Conservation (phyloP, 1,140 invertebrate species). For the Apis mellifera region Amel_HAv3.1 CM009935.2:2425501-2426000, state of each 20-base stretch:
- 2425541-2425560: no score
- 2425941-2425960: not conserved
- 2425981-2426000: not conserved
- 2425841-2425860: slow-evolving; percentile 7
- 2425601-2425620: not conserved
- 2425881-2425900: slow-evolving; percentile 4
- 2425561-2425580: no score
- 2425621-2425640: no score
- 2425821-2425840: slow-evolving; percentile 31
- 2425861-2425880: not conserved
- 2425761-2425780: slow-evolving; percentile 33
- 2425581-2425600: not conserved
- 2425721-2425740: slow-evolving; percentile 23
- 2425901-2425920: not conserved
- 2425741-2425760: slow-evolving; percentile 40
- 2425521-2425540: no score
- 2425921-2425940: not conserved
- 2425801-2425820: not conserved
- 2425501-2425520: no score
- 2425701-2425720: slow-evolving; percentile 16
- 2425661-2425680: slow-evolving; percentile 1
- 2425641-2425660: no score
- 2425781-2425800: slow-evolving; percentile 17
- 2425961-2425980: not conserved
- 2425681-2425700: not conserved